Evolutionary conservation across 1,140 invertebrate species (phyloP).

Genomic region (Zaprionus gabonicus): DNA sequence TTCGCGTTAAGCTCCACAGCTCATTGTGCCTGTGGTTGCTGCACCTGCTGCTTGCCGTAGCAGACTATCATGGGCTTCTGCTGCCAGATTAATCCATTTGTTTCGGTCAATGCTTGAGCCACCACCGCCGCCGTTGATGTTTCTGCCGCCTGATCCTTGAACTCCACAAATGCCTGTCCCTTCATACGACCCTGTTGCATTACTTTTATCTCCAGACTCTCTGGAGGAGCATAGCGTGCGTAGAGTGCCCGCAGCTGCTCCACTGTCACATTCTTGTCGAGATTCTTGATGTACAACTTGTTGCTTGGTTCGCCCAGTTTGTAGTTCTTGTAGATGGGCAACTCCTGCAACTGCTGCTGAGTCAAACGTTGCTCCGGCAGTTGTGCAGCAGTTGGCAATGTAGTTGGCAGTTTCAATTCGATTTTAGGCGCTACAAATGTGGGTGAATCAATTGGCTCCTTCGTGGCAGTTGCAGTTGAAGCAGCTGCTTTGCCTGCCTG

Average conservation of each 20-base stretch:
- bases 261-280: slow-evolving; percentile 91
- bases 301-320: slow-evolving; percentile 91
- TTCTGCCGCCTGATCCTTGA: slow-evolving; percentile 85
- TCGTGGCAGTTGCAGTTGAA: not conserved
- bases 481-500: slow-evolving; percentile 24
- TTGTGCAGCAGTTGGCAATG: not conserved
- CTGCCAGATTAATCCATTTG: slow-evolving; percentile 96
- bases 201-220: slow-evolving; percentile 87
- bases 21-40: slow-evolving; percentile 2
- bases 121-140: slow-evolving; percentile 86
- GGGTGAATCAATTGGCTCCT: slow-evolving; percentile 3
- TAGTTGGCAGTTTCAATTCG: slow-evolving; percentile 52
- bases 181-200: slow-evolving; percentile 99
- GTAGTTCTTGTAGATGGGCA: slow-evolving; percentile 95
- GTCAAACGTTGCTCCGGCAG: slow-evolving; percentile 86
- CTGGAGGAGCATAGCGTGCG: slow-evolving; percentile 87
- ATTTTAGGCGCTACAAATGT: slow-evolving; percentile 41
- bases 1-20: not conserved
- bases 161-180: slow-evolving; percentile 94
- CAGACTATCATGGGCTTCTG: slow-evolving; percentile 85
- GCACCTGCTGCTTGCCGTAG: slow-evolving; percentile 89
- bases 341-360: slow-evolving; percentile 90
- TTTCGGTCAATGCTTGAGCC: slow-evolving; percentile 91
- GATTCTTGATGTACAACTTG: slow-evolving; percentile 96
- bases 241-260: slow-evolving; percentile 93